Conservation (phyloP, 2,113 vertebrate species). For the Thalassarche chlororhynchos region DNA sequence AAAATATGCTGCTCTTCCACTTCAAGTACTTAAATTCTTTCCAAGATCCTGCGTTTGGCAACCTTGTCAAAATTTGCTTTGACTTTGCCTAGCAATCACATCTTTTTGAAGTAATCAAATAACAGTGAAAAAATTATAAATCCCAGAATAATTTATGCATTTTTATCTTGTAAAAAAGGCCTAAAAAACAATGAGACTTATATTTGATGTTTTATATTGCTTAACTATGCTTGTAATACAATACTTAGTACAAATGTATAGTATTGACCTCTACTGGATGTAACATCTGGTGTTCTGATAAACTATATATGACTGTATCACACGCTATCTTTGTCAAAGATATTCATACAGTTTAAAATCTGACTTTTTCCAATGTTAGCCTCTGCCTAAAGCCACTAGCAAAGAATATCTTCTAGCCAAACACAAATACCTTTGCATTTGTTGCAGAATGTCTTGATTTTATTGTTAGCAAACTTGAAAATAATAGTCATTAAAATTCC, state of each 20-base stretch:
- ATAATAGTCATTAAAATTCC: not conserved
- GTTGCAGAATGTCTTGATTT: not conserved
- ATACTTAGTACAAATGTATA: not conserved
- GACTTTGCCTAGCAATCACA: not conserved
- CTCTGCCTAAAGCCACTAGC: not conserved
- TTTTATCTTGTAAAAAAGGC: not conserved
- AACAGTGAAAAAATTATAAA: not conserved
- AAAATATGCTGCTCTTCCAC: slow-evolving; percentile 20
- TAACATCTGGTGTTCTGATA: not conserved
- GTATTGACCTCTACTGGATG: not conserved
- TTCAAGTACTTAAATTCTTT: slow-evolving; percentile 10
- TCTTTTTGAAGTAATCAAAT: not conserved
- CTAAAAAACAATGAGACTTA: not conserved
- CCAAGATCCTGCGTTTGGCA: not conserved
- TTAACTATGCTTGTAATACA: not conserved
- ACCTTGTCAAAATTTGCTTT: not conserved
- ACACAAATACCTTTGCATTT: not conserved
- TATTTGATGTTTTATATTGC: not conserved
- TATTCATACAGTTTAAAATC: not conserved
- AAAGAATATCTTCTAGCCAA: not conserved
- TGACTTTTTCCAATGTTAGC: not conserved
- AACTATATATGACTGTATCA: not conserved
- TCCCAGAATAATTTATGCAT: not conserved
- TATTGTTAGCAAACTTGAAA: not conserved
- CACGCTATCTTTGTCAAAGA: not conserved